Percentiles rank a stretch among this genome's conserved stretches.
Conservation (phyloP, 2,797 vertebrate genomes). For the Lates japonicus region DNA sequence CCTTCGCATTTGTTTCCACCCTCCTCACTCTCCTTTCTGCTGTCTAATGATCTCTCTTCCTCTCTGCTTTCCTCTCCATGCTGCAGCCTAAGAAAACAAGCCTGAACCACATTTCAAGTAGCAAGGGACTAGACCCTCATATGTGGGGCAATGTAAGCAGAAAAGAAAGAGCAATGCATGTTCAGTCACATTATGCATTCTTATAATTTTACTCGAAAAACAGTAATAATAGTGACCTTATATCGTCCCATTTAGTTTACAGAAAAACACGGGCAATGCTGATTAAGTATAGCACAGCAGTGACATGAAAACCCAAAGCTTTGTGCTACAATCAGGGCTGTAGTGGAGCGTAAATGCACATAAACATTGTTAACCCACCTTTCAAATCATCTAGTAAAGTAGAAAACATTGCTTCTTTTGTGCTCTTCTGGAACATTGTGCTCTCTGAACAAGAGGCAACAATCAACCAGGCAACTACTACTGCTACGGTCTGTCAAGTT, state of each 20-base stretch:
- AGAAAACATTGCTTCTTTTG: not conserved
- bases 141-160: conserved; percentile 10
- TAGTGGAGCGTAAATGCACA: not conserved
- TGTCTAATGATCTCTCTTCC: conserved; percentile 37
- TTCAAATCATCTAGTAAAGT: not conserved
- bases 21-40: conserved; percentile 41
- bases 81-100: conserved; percentile 21
- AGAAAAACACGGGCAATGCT: not conserved
- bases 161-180: conserved; percentile 1
- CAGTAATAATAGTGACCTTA: not conserved
- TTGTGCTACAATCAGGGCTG: not conserved
- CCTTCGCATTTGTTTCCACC: conserved; percentile 54
- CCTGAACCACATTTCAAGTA: conserved; percentile 30
- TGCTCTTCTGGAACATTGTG: not conserved
- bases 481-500: not conserved
- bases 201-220: not conserved
- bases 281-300: not conserved
- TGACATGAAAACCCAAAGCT: conserved; percentile 3
- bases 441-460: not conserved
- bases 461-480: not conserved
- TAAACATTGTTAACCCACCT: not conserved
- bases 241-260: not conserved
- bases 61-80: not conserved
- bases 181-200: conserved; percentile 1
- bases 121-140: conserved; percentile 1